Evolutionary conservation across 1,140 invertebrate genomes (phyloP).

Genomic region (Anadara kagoshimensis): DNA sequence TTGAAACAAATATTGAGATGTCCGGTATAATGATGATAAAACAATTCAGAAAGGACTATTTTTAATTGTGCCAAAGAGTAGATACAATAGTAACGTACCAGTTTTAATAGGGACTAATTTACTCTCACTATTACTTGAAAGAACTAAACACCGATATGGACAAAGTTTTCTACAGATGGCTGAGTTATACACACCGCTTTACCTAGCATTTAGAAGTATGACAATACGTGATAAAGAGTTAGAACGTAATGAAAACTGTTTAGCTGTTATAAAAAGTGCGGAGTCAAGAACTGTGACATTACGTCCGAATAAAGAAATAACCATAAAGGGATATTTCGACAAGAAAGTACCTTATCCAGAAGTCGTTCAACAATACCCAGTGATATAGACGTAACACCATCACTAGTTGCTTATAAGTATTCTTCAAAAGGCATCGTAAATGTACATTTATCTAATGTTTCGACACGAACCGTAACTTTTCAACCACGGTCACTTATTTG

Average conservation of each 20-base stretch:
- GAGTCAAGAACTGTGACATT: too few species aligned
- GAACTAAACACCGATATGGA: too few species aligned
- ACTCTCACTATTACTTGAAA: neutral
- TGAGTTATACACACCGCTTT: slow-evolving; percentile 9
- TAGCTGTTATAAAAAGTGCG: too few species aligned
- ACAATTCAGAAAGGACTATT: too few species aligned
- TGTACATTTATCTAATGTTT: neutral
- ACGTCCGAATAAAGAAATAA: too few species aligned
- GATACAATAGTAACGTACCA: slow-evolving; percentile 12
- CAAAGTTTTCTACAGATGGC: too few species aligned
- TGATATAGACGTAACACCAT: neutral
- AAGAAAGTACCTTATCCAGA: neutral
- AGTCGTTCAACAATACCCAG: neutral
- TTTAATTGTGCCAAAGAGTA: too few species aligned
- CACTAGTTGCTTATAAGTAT: neutral
- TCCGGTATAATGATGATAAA: neutral
- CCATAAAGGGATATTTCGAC: neutral
- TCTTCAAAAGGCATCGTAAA: neutral
- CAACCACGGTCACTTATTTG: neutral
- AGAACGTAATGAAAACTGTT: neutral
- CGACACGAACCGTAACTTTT: neutral
- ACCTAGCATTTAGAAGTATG: slow-evolving; percentile 19
- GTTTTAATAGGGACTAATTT: slow-evolving; percentile 16
- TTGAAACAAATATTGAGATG: slow-evolving; percentile 24
- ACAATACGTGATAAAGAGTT: slow-evolving; percentile 13